These are phyloP conservation scores for Lottia scabra DNA, from an alignment of 2,888 invertebrate genomes.

Conservation along the genomic window DNA sequence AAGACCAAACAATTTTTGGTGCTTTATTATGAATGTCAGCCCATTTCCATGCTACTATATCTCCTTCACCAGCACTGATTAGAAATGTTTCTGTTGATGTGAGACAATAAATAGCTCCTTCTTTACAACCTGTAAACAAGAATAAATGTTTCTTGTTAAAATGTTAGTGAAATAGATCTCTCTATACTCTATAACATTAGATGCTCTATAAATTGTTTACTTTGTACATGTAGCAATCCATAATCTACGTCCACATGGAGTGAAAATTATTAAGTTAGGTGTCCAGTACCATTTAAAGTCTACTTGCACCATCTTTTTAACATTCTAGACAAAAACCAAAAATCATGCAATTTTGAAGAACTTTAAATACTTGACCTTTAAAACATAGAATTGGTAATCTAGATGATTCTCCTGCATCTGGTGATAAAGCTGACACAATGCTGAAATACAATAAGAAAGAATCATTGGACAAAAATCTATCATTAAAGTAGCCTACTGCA, in stretches of 20 bases:
- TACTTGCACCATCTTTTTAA: too few relatives aligned
- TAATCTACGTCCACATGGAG: too few relatives aligned
- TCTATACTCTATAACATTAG: too few relatives aligned
- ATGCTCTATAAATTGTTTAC: too few relatives aligned
- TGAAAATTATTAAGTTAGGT: too few relatives aligned
- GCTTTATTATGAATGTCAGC: slow-evolving; percentile 75
- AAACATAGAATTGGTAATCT: slow-evolving; percentile 62
- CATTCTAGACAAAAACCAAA: too few relatives aligned
- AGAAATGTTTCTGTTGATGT: slow-evolving; percentile 78
- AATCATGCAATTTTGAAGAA: not conserved
- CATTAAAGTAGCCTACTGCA: too few relatives aligned
- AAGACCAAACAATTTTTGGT: slow-evolving; percentile 57
- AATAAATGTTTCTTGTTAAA: not conserved
- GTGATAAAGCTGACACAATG: slow-evolving; percentile 54
- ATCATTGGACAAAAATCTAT: too few relatives aligned
- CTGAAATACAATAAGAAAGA: slow-evolving; percentile 39
- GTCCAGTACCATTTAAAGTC: too few relatives aligned
- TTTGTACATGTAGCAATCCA: too few relatives aligned
- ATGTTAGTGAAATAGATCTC: too few relatives aligned
- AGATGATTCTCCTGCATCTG: slow-evolving; percentile 59
- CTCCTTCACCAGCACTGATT: slow-evolving; percentile 80
- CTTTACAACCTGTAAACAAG: slow-evolving; percentile 41
- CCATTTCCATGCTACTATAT: slow-evolving; percentile 84
- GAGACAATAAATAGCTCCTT: slow-evolving; percentile 78
- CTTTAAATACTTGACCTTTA: slow-evolving; percentile 56